Evolutionary conservation across 2,888 invertebrate species (phyloP), one percentile per base, ranked within the genome.

Genomic region (Sarcophaga carnaria): DNA sequence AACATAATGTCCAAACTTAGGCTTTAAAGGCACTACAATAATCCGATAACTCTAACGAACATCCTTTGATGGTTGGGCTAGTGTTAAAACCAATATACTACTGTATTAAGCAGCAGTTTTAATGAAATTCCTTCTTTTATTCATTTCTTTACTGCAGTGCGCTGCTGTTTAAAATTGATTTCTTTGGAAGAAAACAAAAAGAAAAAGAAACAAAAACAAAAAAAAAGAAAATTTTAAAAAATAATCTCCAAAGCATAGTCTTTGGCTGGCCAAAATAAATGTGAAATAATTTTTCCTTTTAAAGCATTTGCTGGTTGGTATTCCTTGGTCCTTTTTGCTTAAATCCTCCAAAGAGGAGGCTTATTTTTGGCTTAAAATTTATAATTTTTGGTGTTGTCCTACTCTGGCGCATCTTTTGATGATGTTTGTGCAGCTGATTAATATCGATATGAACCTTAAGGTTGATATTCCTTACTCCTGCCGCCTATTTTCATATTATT

Each of bases 111-210:
- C 37, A 37, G 37, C 37, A 54, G 4, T 54, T 2, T 17, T 54
- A 54, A 54, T 54, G 5, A 54, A 54, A 14, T 54, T 14, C 17
- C 14, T 54, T 54, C 12, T 54, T 54, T 54, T 60, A 54, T 76
- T 6, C 62, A 22, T 62, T 70, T 76, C 54, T 45, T 22, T 63
- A 37, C 25, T 63, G 67, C 70, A 76, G 54, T 82, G 76, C 82
- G 76, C 64, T 82, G 76, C 54, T 63, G 64, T 76, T 54, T 70
- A 20, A 54, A 82, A 82, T 82, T 63, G 82, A 82, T 82, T 82
- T 82, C 22, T 25, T 37, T 37, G 37, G 37, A 3, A 11, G 12
- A 25, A 37, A 67, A 17, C 22, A 22, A 22, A 22, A 22, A 22
- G 1, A 22, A 22, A 22, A 22, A 22, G 17, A 54, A 54, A 54